Evolutionary conservation across 2,113 vertebrate genomes (phyloP), one percentile per base, ranked within the genome.

Genomic region (Malurus cyaneus): DNA sequence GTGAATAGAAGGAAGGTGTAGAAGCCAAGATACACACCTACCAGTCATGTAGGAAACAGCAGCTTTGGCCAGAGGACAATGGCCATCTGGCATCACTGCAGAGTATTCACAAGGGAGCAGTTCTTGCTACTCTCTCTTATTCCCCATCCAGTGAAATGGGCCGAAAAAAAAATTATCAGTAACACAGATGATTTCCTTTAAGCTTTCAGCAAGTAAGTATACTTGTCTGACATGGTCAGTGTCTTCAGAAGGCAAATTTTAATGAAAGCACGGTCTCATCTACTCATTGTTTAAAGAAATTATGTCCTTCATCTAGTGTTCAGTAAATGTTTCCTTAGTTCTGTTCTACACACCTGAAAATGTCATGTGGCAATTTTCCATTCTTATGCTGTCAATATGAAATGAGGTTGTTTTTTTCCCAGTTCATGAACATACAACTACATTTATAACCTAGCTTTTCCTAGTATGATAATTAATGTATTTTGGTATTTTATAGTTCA

Each of bases 21-120:
- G 34, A 90, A 94, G 92, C 78, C 90, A 93, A 88, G 46, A 85
- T 46, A 86, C 21, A 78, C 64, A 86, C 24, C 47, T 78, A 70
- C 31, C 20, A 88, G 76, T 61, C 64, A 80, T 14, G 17, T 36
- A 93, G 3, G 2, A 86, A 95, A 73, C 25, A 60, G 67, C 71
- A 88, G 13, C 72, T 86, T 73, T 56, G 60, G 81, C 47, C 82
- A 91, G 61, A 62, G 67, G 41, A 91, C 25, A 46, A 39, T 4
- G 29, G 85, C 79, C 85, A 90, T 88, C 60, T 91, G 85, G 88
- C 76, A 83, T 77, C 72, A 86, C 64, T 82, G 62, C 62, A 77
- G 64, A 94, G 72, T 60, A 77, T 60, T 90, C 56, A 64, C 6
- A 9, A 78, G 67, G 49, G 82, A 84, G 52, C 73, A 83, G 56